Evolutionary conservation across 2,888 invertebrate species (phyloP).

Genomic region (Embidobia sp.): DNA sequence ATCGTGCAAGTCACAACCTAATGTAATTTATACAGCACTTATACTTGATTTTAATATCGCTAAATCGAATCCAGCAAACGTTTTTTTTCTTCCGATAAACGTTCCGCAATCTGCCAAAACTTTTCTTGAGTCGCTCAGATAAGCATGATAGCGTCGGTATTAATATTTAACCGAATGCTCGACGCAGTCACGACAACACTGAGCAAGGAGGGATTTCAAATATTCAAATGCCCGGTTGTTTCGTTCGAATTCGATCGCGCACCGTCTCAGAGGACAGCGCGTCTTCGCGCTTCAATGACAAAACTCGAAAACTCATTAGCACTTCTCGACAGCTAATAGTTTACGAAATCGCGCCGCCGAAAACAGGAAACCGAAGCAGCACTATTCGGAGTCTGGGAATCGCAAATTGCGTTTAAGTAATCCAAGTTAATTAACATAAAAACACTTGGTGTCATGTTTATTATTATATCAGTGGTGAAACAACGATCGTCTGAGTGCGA

Average conservation of each 20-base stretch:
- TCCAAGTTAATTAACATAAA: constrained; percentile 44
- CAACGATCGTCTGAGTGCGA: constrained; percentile 2
- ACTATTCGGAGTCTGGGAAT: no score
- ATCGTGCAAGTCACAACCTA: no score
- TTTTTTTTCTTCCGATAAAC: no score
- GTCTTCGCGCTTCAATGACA: constrained; percentile 63
- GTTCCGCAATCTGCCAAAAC: constrained; percentile 33
- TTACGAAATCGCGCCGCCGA: constrained; percentile 42
- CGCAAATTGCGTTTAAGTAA: constrained; percentile 29
- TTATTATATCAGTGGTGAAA: constrained; percentile 41
- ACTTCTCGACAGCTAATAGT: constrained; percentile 55
- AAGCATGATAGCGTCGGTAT: constrained; percentile 25
- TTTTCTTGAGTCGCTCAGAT: constrained; percentile 20
- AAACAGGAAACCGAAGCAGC: no score
- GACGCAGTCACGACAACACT: constrained; percentile 30
- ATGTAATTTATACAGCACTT: no score
- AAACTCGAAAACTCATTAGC: constrained; percentile 65
- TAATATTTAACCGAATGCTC: constrained; percentile 44
- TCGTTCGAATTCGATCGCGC: no score
- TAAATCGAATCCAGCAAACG: no score
- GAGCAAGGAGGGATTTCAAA: constrained; percentile 40
- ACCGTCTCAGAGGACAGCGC: no score
- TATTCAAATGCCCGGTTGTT: constrained; percentile 52
- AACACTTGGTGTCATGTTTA: constrained; percentile 34
- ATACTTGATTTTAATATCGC: no score